Evolutionary conservation across 2,797 vertebrate species (phyloP), one percentile per base, ranked within the genome.

Genomic region (Antennarius maculatus): DNA sequence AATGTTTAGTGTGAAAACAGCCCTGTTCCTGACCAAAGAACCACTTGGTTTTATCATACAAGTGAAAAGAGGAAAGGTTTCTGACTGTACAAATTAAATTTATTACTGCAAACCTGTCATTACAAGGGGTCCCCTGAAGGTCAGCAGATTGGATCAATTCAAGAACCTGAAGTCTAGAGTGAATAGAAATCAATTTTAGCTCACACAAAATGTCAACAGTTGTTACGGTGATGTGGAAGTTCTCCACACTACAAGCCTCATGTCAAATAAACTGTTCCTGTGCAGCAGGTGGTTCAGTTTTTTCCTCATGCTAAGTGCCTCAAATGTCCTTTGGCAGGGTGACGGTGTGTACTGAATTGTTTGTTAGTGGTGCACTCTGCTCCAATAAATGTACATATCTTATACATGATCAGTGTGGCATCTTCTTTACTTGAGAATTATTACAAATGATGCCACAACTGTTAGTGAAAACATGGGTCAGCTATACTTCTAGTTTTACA

Each of bases 221-320:
- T 15, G 11, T 48, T 15, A 64, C 14, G 31, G 47, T 56, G 43
- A 18, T 18, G 42, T 15, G 3, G 14, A 31, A 42, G 14, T 23
- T 54, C 45, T 51, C 43, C 8, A 11, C 15, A n/a, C 43, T 59
- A 51, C 15, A 61, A 47, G 17, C 43, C 68, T 50, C 39, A 14
- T 53, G 65, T 69, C 51, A 46, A 66, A 48, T 72, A 42, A 57
- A 72, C 3, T 41, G 18, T 62, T 69, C 15, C 42, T 69, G 54
- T 82, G 72, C 61, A 55, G 56, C 71, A 79, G 56, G 66, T 68
- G 78, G 62, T 69, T 72, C 29, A 67, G 45, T 71, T 68, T 61
- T 81, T 75, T 91, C 84, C 88, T 90, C 89, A 89, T 91, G 79
- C 81, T 57, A 92, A 93, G 92, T 93, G 92, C 92, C 92, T 93